Conservation (phyloP, 2,797 vertebrate genomes). For the Neosilurus hyrtlii region DNA sequence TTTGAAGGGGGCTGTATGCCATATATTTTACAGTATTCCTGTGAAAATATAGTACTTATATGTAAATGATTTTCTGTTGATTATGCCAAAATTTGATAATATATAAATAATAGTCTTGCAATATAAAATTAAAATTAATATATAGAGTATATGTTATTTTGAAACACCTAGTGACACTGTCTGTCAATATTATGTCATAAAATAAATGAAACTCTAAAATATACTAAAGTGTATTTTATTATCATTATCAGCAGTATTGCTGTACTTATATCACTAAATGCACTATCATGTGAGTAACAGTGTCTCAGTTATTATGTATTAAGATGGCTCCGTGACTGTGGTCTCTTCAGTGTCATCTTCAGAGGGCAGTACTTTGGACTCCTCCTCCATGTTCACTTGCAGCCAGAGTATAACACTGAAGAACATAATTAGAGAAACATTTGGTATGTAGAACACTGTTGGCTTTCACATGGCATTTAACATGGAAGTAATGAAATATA, state of each 20-base stretch:
- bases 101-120: neutral
- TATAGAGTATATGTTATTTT: neutral
- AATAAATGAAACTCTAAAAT: neutral
- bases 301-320: conserved; percentile 11
- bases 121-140: too few relatives aligned
- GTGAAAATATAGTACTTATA: neutral
- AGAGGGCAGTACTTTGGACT: conserved; percentile 44
- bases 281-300: neutral
- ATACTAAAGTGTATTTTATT: neutral
- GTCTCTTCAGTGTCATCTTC: conserved; percentile 26
- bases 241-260: neutral
- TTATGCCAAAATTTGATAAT: neutral
- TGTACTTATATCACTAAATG: neutral
- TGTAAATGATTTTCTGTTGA: neutral
- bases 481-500: neutral
- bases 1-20: neutral
- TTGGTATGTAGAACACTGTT: neutral
- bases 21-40: neutral
- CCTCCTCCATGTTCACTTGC: conserved; percentile 42
- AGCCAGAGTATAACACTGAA: conserved; percentile 50
- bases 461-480: neutral
- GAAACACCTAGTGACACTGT: neutral
- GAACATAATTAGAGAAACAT: neutral
- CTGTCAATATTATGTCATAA: neutral
- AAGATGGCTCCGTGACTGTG: conserved; percentile 21